Evolutionary conservation across 1,140 invertebrate species (phyloP).

Genomic region (Gonatopus flavifemur): DNA sequence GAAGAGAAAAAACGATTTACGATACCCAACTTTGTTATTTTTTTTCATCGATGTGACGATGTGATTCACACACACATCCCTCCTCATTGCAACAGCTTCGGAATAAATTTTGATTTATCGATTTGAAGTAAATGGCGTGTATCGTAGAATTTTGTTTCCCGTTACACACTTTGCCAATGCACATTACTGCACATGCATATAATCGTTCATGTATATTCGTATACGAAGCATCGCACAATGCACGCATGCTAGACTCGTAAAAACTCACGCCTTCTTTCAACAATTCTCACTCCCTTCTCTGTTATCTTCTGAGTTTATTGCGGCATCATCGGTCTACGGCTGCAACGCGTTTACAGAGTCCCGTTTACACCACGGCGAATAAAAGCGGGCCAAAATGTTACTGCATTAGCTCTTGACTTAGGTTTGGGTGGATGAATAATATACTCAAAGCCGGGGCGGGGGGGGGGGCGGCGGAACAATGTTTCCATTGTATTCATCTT

Average conservation of each 20-base stretch:
- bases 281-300: slow-evolving; percentile 29
- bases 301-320: slow-evolving; percentile 37
- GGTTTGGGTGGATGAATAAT: too few relatives aligned
- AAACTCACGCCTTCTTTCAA: slow-evolving; percentile 42
- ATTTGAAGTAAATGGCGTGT: slow-evolving; percentile 17
- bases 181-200: too few relatives aligned
- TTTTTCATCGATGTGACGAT: too few relatives aligned
- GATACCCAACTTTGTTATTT: too few relatives aligned
- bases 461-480: slow-evolving; percentile 22
- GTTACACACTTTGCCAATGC: too few relatives aligned
- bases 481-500: slow-evolving; percentile 28
- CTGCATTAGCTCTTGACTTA: too few relatives aligned
- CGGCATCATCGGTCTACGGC: slow-evolving; percentile 12
- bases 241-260: slow-evolving; percentile 35
- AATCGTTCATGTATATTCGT: too few relatives aligned
- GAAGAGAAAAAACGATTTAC: slow-evolving; percentile 10
- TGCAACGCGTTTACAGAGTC: slow-evolving; percentile 39
- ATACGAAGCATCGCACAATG: too few relatives aligned
- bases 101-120: slow-evolving; percentile 32
- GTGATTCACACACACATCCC: background rate
- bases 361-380: slow-evolving; percentile 28
- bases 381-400: too few relatives aligned
- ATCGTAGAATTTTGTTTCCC: slow-evolving; percentile 34
- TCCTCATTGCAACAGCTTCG: background rate
- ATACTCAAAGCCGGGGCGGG: slow-evolving; percentile 3